Conservation (phyloP, 2,797 vertebrate genomes). For the Hyperoplus immaculatus region DNA sequence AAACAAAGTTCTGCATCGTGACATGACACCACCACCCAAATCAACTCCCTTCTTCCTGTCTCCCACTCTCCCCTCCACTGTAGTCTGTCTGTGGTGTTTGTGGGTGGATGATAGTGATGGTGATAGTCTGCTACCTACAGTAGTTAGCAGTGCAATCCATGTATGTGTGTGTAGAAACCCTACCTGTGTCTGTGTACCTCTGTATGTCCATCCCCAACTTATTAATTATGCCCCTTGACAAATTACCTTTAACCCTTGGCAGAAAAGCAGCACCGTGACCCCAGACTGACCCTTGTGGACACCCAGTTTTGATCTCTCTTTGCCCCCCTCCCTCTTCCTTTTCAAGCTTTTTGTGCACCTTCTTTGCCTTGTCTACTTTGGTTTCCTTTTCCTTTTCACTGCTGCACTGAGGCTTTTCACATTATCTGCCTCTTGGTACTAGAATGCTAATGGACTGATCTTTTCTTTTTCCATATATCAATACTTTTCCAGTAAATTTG, state of each 20-base stretch:
- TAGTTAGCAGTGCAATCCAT: conserved; percentile 67
- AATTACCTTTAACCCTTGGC: conserved; percentile 85
- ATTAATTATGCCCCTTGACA: conserved; percentile 82
- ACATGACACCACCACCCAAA: conserved; percentile 81
- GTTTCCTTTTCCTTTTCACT: conserved; percentile 57
- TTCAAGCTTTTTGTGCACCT: conserved; percentile 76
- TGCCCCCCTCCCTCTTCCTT: conserved; percentile 48
- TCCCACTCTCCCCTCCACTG: conserved; percentile 45
- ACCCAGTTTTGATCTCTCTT: conserved; percentile 66
- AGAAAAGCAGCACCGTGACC: conserved; percentile 86
- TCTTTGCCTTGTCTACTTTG: conserved; percentile 75
- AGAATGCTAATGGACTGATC: conserved; percentile 75
- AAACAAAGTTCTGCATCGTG: conserved; percentile 88
- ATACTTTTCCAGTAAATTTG: conserved; percentile 37
- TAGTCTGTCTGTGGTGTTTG: conserved; percentile 68
- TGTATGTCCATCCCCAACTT: conserved; percentile 54
- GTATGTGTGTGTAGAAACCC: conserved; percentile 56
- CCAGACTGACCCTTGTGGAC: conserved; percentile 77
- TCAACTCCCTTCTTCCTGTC: conserved; percentile 48
- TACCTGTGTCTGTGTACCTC: conserved; percentile 58
- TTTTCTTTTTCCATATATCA: conserved; percentile 33
- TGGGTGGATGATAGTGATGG: conserved; percentile 61
- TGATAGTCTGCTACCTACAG: conserved; percentile 64
- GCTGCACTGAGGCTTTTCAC: conserved; percentile 74
- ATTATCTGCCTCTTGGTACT: conserved; percentile 64